Base-by-base conservation (phyloP, 2,888 invertebrate genomes). In the Hetaerina titia region DNA sequence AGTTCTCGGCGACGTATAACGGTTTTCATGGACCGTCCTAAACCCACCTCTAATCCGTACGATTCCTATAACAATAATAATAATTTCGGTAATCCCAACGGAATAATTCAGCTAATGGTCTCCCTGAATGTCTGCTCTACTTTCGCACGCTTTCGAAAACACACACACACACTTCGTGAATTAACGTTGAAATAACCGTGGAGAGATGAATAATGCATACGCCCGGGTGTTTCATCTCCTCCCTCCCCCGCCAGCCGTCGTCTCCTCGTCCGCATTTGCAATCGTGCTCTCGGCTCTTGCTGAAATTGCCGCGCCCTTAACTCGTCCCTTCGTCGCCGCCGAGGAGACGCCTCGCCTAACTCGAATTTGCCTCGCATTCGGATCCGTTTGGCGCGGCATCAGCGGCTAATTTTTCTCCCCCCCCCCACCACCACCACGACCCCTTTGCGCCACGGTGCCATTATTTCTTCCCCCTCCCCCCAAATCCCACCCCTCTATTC, bases 141-240 rank as follows among this genome's bases (percentile, higher is more conserved):
- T 81, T 81, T 81, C 13, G 22, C 31, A 2, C 31, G 31, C 25
- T 74, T 25, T 22, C 69, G 81, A 25, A 81, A 81, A 81, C 81
- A 13, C 69, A 6, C 69, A 7, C 69, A 7, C 74, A 8, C 31
- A 22, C 81, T 31, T 81, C 25, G 31, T 31, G 81, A 81, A 81
- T 81, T 81, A 81, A 11, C 81, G 81, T 81, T 81, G 81, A 31
- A 81, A 81, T 81, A 81, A 81, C 81, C 25, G 81, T 15, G 81
- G 81, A 5, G 81, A 45, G 81, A 81, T 81, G 81, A 81, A 81
- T 81, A 81, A 81, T 81, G 81, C 81, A 81, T 81, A 9, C 81
- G n/a, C 81, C 56, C 56, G 63, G 57, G 25, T 22, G 57, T 58
- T 90, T 63, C 31, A 45, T 64, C 31, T 19, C 64, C 60, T 13